phyloP scores from a whole-genome alignment of 2,113 vertebrate species.

The Mirounga angustirostris region DNA sequence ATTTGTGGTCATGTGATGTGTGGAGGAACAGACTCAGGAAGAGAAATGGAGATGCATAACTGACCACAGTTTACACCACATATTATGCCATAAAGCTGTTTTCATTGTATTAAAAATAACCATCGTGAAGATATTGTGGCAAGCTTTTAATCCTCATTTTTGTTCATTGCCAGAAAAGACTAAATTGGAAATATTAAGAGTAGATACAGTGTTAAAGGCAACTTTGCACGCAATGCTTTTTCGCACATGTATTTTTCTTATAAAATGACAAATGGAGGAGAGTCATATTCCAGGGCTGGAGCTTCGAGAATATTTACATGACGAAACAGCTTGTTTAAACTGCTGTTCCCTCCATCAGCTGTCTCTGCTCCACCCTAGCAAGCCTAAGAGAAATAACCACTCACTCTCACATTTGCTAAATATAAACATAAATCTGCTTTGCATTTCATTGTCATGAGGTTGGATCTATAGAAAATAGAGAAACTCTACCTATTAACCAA shows the following conservation, averaged over 20 bases:
- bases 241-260: background rate
- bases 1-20: background rate
- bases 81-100: background rate
- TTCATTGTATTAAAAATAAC: background rate
- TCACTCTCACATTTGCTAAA: conserved; percentile 35
- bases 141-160: background rate
- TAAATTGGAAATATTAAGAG: background rate
- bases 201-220: background rate
- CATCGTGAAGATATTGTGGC: background rate
- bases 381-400: background rate
- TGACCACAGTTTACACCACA: background rate
- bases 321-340: background rate
- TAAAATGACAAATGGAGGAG: background rate
- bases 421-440: conserved; percentile 47
- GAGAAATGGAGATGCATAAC: background rate
- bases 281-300: background rate
- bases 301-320: background rate
- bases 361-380: background rate
- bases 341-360: background rate
- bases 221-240: background rate
- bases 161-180: background rate
- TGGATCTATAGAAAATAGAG: conserved; percentile 22
- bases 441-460: background rate
- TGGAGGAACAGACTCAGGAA: background rate
- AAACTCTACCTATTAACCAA: background rate